phyloP scores from a whole-genome alignment of 2,797 vertebrate genomes.

The Sparidentex hasta region DNA sequence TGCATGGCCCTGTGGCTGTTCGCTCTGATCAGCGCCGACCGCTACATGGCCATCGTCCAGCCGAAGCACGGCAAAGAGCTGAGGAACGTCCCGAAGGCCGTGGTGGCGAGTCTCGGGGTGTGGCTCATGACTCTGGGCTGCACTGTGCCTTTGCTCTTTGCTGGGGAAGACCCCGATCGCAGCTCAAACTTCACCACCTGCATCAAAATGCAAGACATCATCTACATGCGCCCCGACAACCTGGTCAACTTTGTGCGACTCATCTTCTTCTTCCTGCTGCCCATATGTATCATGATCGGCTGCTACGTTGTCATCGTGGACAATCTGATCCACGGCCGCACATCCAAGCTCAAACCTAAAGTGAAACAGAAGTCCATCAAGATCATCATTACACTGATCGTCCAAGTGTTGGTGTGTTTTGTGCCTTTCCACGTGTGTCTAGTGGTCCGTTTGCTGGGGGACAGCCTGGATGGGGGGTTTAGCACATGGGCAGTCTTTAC shows the following conservation, averaged over 20 bases:
- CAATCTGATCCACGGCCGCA: conserved; percentile 91
- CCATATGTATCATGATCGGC: conserved; percentile 93
- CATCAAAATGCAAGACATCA: conserved; percentile 92
- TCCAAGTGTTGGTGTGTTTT: conserved; percentile 95
- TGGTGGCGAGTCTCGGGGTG: conserved; percentile 87
- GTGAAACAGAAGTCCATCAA: conserved; percentile 96
- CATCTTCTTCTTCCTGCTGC: conserved; percentile 93
- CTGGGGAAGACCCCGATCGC: conserved; percentile 88
- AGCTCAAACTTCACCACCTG: conserved; percentile 90
- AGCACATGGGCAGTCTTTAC: conserved; percentile 92
- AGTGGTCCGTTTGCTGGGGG: conserved; percentile 85
- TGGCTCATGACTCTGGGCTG: conserved; percentile 94
- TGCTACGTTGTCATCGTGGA: conserved; percentile 94
- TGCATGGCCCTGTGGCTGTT: conserved; percentile 96
- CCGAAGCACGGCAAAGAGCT: conserved; percentile 93
- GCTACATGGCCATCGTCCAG: conserved; percentile 97
- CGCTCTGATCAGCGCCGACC: conserved; percentile 94
- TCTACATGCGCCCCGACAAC: conserved; percentile 88
- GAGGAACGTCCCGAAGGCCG: conserved; percentile 92
- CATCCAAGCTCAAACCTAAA: conserved; percentile 95
- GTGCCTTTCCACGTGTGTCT: conserved; percentile 94
- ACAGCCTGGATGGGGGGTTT: conserved; percentile 67
- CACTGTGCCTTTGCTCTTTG: conserved; percentile 88
- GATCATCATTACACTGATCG: conserved; percentile 93
- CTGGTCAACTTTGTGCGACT: conserved; percentile 90